These are phyloP conservation scores for Temnothorax curvispinosus DNA, from an alignment of 1,140 invertebrate species.

Conservation along the genomic window DNA sequence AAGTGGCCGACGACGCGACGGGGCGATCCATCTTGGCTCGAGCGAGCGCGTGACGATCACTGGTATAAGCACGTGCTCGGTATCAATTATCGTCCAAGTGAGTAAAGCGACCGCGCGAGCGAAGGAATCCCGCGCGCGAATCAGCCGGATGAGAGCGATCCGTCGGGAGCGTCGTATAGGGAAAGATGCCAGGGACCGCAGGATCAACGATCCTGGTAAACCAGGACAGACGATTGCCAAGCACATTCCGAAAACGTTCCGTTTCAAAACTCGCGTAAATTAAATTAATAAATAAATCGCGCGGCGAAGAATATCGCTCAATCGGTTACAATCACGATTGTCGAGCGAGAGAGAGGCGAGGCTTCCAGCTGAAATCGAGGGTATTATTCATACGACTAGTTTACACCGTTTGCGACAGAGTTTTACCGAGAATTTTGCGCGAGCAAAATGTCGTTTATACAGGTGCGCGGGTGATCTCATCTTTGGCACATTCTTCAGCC, in stretches of 20 bases:
- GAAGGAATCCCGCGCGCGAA: conserved; percentile 67
- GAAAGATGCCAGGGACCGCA: neutral
- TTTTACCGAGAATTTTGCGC: conserved; percentile 37
- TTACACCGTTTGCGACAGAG: conserved; percentile 34
- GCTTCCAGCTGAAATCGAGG: neutral
- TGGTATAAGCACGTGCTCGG: conserved; percentile 68
- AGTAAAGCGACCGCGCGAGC: conserved; percentile 44
- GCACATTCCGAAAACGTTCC: neutral
- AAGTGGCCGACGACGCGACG: conserved; percentile 17
- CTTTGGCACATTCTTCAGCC: conserved; percentile 46
- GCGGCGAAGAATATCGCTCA: neutral
- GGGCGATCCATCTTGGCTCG: conserved; percentile 38
- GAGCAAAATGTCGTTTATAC: conserved; percentile 10
- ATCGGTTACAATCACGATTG: neutral
- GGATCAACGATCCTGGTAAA: neutral
- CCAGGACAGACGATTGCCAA: neutral
- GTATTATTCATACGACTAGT: neutral
- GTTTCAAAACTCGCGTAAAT: too few species aligned
- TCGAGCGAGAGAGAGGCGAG: neutral
- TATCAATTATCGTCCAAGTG: conserved; percentile 71
- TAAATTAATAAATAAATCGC: neutral
- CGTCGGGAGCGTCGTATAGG: neutral
- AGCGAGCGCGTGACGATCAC: conserved; percentile 64
- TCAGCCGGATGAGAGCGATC: neutral
- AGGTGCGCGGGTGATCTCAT: conserved; percentile 49